Evolutionary conservation across 2,888 invertebrate species (phyloP).

Genomic region (Xiphydria camelus): DNA sequence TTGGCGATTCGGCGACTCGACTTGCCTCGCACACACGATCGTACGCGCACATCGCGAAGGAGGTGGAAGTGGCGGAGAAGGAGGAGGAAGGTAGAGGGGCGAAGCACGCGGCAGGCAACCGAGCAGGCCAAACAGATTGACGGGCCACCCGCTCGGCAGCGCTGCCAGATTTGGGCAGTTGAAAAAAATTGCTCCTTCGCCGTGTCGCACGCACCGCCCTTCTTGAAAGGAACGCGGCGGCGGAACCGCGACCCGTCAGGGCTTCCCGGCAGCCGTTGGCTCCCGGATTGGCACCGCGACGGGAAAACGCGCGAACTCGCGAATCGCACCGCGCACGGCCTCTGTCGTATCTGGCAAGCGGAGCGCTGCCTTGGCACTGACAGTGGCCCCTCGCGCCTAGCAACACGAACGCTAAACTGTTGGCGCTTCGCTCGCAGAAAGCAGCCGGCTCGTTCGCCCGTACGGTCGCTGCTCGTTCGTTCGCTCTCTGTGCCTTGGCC

Average conservation of each 20-base stretch:
- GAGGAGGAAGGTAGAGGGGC: neutral
- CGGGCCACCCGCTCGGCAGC: too few species aligned
- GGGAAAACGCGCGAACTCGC: neutral
- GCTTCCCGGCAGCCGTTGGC: neutral
- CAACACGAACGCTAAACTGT: conserved; percentile 51
- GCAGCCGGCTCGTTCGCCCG: conserved; percentile 15
- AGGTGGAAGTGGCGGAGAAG: neutral
- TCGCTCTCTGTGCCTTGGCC: too few species aligned
- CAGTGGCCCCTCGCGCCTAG: conserved; percentile 54
- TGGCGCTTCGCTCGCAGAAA: conserved; percentile 30
- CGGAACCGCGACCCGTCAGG: neutral
- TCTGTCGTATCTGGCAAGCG: conserved; percentile 25
- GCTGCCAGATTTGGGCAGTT: too few species aligned
- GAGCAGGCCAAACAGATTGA: too few species aligned
- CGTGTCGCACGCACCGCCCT: too few species aligned
- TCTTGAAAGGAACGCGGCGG: neutral
- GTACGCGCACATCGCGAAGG: neutral
- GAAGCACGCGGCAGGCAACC: neutral
- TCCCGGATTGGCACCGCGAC: neutral
- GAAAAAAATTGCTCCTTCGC: too few species aligned
- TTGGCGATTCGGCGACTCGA: neutral
- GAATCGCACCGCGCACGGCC: neutral
- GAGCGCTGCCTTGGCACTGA: conserved; percentile 53
- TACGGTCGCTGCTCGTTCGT: conserved; percentile 27
- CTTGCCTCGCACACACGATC: neutral